A percentile compares a stretch with the other conserved stretches of the same genome.
These are phyloP conservation scores for Galerucella calmariensis DNA, from an alignment of 2,888 invertebrate genomes.

Conservation along the genomic window DNA sequence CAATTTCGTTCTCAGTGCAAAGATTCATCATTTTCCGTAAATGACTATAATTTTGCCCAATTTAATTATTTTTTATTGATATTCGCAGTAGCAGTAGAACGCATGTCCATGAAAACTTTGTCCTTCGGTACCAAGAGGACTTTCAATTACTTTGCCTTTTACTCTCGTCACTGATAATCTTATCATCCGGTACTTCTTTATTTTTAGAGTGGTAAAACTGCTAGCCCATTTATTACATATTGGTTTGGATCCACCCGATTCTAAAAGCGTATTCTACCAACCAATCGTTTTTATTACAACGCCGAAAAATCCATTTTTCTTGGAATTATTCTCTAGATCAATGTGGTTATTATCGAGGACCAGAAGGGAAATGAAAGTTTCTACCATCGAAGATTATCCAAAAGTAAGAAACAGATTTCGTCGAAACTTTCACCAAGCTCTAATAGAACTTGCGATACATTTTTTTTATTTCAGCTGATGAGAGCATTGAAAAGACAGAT, in stretches of 20 bases:
- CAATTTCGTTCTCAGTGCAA: too few species aligned
- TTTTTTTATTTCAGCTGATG: constrained; percentile 53
- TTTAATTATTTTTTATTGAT: too few species aligned
- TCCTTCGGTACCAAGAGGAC: too few species aligned
- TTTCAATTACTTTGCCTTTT: too few species aligned
- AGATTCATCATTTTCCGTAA: too few species aligned
- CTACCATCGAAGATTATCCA: constrained; percentile 58
- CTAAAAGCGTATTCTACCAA: constrained; percentile 55
- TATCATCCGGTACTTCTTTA: background rate
- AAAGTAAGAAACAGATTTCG: constrained; percentile 51
- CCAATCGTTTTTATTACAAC: constrained; percentile 59
- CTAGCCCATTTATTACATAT: constrained; percentile 59
- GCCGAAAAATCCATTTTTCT: constrained; percentile 57
- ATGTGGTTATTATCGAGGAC: constrained; percentile 62
- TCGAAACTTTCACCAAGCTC: background rate
- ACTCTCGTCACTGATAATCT: too few species aligned
- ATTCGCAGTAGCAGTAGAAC: too few species aligned
- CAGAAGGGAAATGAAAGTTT: constrained; percentile 62
- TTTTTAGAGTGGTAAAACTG: constrained; percentile 58
- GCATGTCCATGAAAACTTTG: too few species aligned
- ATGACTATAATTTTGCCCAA: too few species aligned
- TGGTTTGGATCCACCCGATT: constrained; percentile 57
- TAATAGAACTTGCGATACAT: background rate
- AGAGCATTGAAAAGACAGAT: constrained; percentile 59
- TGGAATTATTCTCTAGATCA: constrained; percentile 60